Evolutionary conservation across 2,888 invertebrate species (phyloP).

Genomic region (Torymus auratus): DNA sequence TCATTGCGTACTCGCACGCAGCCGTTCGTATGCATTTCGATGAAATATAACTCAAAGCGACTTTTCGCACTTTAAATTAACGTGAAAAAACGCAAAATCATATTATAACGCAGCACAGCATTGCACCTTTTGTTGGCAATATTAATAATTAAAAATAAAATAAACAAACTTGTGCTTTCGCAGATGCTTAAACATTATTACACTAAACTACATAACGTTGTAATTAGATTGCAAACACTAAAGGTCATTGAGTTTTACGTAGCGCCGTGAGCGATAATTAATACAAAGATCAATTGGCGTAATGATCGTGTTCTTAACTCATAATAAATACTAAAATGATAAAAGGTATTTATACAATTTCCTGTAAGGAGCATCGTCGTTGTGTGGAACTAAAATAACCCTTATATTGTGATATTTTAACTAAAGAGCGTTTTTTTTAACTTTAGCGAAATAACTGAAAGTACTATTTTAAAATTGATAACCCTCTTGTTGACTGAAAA

Average conservation of each 20-base stretch:
- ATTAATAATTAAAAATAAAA: no score
- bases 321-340: background rate
- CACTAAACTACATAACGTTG: background rate
- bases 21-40: background rate
- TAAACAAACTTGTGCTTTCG: constrained; percentile 15
- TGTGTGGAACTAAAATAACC: no score
- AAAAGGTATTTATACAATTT: background rate
- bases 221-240: background rate
- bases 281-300: background rate
- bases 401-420: background rate
- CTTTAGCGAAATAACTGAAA: background rate
- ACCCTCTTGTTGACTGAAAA: constrained; percentile 6
- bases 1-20: no score
- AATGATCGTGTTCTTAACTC: background rate
- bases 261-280: background rate
- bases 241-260: no score
- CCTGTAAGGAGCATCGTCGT: no score
- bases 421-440: background rate
- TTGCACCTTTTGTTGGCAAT: no score
- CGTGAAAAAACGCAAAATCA: background rate
- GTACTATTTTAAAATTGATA: background rate
- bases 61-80: no score
- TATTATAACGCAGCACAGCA: background rate
- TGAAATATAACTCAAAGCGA: background rate
- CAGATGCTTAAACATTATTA: background rate